Evolutionary conservation across 2,113 vertebrate species (phyloP).

Genomic region (Pituophis catenifer): DNA sequence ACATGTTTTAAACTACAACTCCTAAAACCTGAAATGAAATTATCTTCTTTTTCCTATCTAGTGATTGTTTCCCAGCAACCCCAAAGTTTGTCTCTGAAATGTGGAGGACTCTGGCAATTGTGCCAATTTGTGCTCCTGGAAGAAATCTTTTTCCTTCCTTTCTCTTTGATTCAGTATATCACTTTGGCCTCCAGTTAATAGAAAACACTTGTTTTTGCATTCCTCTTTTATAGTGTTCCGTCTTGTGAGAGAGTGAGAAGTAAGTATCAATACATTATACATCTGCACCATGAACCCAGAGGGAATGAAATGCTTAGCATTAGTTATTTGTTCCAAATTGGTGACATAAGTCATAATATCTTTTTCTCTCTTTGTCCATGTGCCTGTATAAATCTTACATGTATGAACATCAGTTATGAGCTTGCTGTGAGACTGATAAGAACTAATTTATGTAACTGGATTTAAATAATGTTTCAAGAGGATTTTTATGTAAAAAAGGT

Average conservation of each 20-base stretch:
- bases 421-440: neutral
- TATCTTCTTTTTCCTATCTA: neutral
- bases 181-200: neutral
- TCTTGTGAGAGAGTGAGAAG: neutral
- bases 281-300: neutral
- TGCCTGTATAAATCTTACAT: neutral
- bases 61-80: neutral
- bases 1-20: neutral
- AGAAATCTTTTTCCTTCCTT: neutral
- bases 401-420: neutral
- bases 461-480: neutral
- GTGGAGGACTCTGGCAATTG: neutral
- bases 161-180: neutral
- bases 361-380: neutral
- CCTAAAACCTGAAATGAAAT: neutral
- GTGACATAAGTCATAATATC: neutral
- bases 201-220: neutral
- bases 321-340: slow-evolving; percentile 4
- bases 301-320: neutral
- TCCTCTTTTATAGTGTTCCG: neutral
- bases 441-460: neutral
- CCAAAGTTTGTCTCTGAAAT: neutral
- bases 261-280: neutral
- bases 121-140: neutral
- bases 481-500: slow-evolving; percentile 14